These are phyloP conservation scores for Steinernema hermaphroditum DNA, from an alignment of 2,888 invertebrate genomes.

Conservation along the genomic window DNA sequence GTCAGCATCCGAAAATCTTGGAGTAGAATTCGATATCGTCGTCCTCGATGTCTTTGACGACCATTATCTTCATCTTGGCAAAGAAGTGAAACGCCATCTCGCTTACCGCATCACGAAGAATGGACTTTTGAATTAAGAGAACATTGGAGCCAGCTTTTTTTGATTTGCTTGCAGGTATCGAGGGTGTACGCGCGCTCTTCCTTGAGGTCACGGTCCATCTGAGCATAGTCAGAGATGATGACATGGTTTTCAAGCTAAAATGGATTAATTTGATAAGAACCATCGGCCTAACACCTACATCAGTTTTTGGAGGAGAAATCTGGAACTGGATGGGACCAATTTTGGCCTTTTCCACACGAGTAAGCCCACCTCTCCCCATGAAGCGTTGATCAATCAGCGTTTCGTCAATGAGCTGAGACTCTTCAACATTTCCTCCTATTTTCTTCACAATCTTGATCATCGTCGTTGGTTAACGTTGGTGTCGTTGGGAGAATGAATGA, in stretches of 20 bases:
- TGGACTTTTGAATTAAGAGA: slow-evolving; percentile 83
- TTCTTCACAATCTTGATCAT: slow-evolving; percentile 96
- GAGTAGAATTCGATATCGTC: slow-evolving; percentile 97
- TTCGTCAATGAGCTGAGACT: slow-evolving; percentile 92
- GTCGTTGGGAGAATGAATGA: slow-evolving; percentile 77
- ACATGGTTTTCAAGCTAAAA: slow-evolving; percentile 87
- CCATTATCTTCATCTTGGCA: slow-evolving; percentile 97
- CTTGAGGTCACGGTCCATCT: slow-evolving; percentile 96
- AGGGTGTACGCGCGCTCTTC: slow-evolving; percentile 96
- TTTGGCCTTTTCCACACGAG: slow-evolving; percentile 92
- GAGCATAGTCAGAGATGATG: slow-evolving; percentile 95
- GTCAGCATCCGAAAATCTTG: slow-evolving; percentile 74
- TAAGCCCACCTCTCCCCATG: slow-evolving; percentile 84
- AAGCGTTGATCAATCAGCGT: slow-evolving; percentile 88
- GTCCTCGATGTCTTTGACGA: slow-evolving; percentile 93
- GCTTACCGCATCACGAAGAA: slow-evolving; percentile 88
- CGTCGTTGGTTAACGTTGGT: slow-evolving; percentile 82
- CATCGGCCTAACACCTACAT: no score
- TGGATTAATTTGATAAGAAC: no score
- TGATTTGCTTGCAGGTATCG: slow-evolving; percentile 97
- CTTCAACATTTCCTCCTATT: slow-evolving; percentile 79
- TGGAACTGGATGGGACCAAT: slow-evolving; percentile 99
- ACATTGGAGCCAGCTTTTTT: slow-evolving; percentile 98
- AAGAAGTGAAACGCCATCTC: slow-evolving; percentile 96
- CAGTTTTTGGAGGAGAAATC: slow-evolving; percentile 98